Percentiles rank a stretch among this genome's conserved stretches.
Evolutionary conservation across 2,797 vertebrate species (phyloP).

Genomic region (Lutra lutra): DNA sequence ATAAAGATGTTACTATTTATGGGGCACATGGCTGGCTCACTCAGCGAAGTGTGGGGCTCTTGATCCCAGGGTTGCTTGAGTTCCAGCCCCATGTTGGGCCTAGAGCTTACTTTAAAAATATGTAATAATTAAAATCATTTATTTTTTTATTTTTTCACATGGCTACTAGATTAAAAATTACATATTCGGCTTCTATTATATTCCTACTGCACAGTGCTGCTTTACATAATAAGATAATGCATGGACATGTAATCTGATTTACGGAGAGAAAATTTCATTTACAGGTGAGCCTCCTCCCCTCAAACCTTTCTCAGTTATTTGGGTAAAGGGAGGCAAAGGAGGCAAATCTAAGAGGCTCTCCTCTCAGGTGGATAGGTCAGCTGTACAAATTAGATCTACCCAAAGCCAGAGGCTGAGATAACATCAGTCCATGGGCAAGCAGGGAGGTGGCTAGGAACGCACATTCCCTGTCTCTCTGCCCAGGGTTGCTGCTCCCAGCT

Average conservation of each 20-base stretch:
- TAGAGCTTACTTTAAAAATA: background rate
- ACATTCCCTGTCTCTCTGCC: background rate
- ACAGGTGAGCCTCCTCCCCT: background rate
- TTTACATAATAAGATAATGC: conserved; percentile 43
- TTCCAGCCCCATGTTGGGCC: background rate
- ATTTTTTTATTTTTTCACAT: conserved; percentile 19
- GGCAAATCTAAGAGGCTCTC: background rate
- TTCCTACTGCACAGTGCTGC: background rate
- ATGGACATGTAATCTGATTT: conserved; percentile 61
- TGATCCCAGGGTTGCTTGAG: background rate
- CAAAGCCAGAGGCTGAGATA: conserved; percentile 16
- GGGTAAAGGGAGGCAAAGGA: background rate
- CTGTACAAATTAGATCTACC: background rate
- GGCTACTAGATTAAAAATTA: conserved; percentile 3
- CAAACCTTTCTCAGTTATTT: background rate
- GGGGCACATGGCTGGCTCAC: background rate
- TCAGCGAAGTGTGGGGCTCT: background rate
- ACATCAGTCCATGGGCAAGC: background rate
- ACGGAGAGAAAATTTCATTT: conserved; percentile 48
- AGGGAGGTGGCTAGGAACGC: background rate
- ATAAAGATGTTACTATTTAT: background rate
- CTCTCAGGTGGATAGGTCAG: conserved; percentile 15
- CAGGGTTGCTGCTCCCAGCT: background rate
- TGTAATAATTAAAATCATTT: conserved; percentile 31
- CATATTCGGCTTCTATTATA: conserved; percentile 25